A percentile compares a stretch with the other conserved stretches of the same genome.
Conservation (phyloP, 2,797 vertebrate species). For the Pangasius sanitwongsei region DNA sequence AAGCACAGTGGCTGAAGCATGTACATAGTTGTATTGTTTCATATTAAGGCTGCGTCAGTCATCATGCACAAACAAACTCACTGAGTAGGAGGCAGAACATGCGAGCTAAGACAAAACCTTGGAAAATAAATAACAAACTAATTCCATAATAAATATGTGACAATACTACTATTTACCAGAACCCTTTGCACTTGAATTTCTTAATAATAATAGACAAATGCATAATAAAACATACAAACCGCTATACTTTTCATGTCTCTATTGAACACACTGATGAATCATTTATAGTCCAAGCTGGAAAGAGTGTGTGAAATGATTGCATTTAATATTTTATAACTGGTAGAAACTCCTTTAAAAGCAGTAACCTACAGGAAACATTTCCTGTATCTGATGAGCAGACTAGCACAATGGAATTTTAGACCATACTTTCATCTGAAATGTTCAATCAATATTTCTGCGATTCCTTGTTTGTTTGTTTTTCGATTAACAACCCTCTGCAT, state of each 20-base stretch:
- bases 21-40: not conserved
- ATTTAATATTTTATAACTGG: not conserved
- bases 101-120: not conserved
- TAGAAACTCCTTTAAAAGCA: not conserved
- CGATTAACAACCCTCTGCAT: not conserved
- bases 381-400: not conserved
- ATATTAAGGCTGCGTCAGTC: not conserved
- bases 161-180: not conserved
- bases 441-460: not conserved
- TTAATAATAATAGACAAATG: not conserved
- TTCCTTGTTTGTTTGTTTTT: not conserved
- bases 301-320: not conserved
- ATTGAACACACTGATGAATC: not conserved
- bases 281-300: not conserved
- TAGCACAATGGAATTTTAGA: not conserved
- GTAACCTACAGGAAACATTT: not conserved
- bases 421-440: not conserved
- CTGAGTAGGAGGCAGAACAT: not conserved
- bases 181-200: not conserved
- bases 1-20: not conserved
- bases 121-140: too few species aligned
- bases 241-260: not conserved
- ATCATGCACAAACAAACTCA: not conserved
- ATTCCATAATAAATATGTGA: not conserved
- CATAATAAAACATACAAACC: not conserved